Conservation (phyloP, 2,888 invertebrate species). For the Chaitophorus viminalis region DNA sequence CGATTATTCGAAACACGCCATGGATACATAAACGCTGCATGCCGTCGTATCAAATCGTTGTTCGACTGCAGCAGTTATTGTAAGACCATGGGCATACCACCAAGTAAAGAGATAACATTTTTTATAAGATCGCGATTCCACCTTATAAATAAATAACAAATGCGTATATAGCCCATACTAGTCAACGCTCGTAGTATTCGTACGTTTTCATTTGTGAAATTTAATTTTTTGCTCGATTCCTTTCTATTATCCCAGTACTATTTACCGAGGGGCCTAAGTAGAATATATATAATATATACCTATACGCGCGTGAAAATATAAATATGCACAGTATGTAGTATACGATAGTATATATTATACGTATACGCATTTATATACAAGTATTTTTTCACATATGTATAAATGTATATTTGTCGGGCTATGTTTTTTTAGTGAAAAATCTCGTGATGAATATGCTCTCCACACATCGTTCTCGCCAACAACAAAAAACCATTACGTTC, state of each 20-base stretch:
- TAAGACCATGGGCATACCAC: too few species aligned
- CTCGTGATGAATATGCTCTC: conserved; percentile 5
- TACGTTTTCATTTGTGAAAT: conserved; percentile 12
- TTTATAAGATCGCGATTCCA: not conserved
- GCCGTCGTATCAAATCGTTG: too few species aligned
- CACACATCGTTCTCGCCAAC: not conserved
- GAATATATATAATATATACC: not conserved
- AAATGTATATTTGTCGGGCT: conserved; percentile 1
- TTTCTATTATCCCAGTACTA: not conserved
- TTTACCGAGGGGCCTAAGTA: not conserved
- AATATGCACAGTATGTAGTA: not conserved
- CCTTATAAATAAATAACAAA: not conserved
- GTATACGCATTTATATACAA: not conserved
- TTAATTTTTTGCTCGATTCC: conserved; percentile 3
- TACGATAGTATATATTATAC: not conserved
- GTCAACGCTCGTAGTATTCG: not conserved
- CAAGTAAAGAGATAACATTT: too few species aligned
- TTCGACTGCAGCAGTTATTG: too few species aligned
- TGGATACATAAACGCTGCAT: too few species aligned
- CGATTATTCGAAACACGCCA: not conserved
- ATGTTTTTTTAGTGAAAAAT: conserved; percentile 1
- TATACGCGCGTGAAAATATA: not conserved
- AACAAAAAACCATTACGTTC: conserved; percentile 22
- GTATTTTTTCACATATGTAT: not conserved
- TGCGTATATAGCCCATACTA: not conserved